phyloP scores from a whole-genome alignment of 2,113 vertebrate species.

The Oenanthe melanoleuca region DNA sequence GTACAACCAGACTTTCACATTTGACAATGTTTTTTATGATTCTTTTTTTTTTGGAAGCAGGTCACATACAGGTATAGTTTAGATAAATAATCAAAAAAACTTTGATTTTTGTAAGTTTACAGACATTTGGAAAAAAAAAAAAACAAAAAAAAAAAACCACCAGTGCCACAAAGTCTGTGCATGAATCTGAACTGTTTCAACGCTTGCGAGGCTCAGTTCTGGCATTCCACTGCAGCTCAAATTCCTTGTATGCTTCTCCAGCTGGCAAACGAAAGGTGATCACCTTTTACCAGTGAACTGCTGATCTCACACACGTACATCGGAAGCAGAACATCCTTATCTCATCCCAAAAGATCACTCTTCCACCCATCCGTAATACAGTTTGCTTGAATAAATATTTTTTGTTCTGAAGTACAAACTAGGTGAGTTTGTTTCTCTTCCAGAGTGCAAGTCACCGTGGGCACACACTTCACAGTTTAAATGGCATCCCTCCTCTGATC shows the following conservation, averaged over 20 bases:
- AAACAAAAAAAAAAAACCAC: background rate
- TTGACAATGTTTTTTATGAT: background rate
- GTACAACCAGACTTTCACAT: background rate
- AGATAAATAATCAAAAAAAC: background rate
- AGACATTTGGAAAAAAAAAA: background rate
- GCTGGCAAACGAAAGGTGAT: background rate
- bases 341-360: background rate
- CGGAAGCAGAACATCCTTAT: background rate
- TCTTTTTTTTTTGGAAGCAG: background rate
- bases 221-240: slow-evolving; percentile 26
- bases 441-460: slow-evolving; percentile 27
- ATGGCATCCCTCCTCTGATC: slow-evolving; percentile 81
- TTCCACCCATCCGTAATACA: slow-evolving; percentile 10
- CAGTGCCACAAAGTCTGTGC: background rate
- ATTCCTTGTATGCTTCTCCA: background rate
- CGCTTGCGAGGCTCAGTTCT: background rate
- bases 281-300: background rate
- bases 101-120: background rate
- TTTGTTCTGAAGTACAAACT: slow-evolving; percentile 15
- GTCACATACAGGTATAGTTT: background rate
- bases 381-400: slow-evolving; percentile 53
- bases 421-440: background rate
- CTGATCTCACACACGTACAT: background rate
- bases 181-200: slow-evolving; percentile 9
- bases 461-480: slow-evolving; percentile 65